Percentiles rank a stretch among this genome's conserved stretches.
Conservation (phyloP, 2,113 vertebrate genomes). For the Uropsilus gracilis region DNA sequence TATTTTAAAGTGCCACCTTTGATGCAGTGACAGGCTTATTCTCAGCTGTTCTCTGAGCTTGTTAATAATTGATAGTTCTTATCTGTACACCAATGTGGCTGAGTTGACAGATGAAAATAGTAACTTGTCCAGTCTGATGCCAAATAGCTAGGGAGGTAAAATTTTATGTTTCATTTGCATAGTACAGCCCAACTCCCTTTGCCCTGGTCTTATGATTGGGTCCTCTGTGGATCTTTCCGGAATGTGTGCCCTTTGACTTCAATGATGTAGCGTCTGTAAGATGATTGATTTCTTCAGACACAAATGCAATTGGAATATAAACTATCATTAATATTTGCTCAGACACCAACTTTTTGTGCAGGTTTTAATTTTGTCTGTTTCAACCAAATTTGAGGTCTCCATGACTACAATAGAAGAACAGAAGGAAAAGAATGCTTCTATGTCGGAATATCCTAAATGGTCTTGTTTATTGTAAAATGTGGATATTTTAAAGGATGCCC, state of each 20-base stretch:
- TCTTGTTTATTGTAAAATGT: slow-evolving; percentile 73
- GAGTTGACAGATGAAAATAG: not conserved
- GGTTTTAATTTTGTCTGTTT: slow-evolving; percentile 71
- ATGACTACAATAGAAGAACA: slow-evolving; percentile 77
- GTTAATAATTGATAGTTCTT: not conserved
- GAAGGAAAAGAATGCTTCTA: slow-evolving; percentile 71
- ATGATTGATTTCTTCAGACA: not conserved
- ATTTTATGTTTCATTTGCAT: not conserved
- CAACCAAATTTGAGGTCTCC: slow-evolving; percentile 69
- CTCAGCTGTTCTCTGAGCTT: not conserved
- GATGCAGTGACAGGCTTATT: not conserved
- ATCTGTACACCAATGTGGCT: not conserved
- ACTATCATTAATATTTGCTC: slow-evolving; percentile 25
- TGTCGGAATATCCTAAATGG: slow-evolving; percentile 58
- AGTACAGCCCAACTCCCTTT: not conserved
- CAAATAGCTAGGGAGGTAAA: not conserved
- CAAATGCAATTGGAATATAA: not conserved
- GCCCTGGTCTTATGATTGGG: not conserved
- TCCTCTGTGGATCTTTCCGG: not conserved
- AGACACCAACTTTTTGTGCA: slow-evolving; percentile 39
- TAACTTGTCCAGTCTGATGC: not conserved
- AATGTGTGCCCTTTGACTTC: not conserved
- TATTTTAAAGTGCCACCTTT: not conserved
- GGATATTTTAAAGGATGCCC: slow-evolving; percentile 70
- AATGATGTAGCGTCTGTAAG: slow-evolving; percentile 1